Percentiles rank a stretch among this genome's conserved stretches.
These are phyloP conservation scores for Dicentrarchus labrax DNA, from an alignment of 2,113 vertebrate genomes.

Conservation along the genomic window DNA sequence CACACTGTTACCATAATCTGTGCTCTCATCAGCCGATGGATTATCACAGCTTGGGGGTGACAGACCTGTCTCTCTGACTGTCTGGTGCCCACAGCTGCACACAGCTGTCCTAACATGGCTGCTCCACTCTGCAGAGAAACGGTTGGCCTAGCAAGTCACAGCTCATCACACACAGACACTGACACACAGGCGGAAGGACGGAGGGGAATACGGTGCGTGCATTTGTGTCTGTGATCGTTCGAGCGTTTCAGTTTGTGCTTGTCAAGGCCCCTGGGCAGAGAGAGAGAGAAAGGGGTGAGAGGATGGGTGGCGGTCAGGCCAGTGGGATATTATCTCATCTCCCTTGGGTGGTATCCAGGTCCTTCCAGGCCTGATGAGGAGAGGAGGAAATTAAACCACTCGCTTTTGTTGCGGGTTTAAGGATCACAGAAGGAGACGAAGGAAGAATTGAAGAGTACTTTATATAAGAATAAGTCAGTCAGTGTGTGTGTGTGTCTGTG, in stretches of 20 bases:
- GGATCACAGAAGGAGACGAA: conserved; percentile 50
- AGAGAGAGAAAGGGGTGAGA: conserved; percentile 39
- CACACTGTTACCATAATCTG: conserved; percentile 23
- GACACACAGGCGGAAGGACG: conserved; percentile 55
- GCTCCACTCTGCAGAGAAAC: conserved; percentile 42
- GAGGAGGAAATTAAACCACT: conserved; percentile 79
- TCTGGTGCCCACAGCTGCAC: conserved; percentile 61
- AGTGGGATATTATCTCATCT: conserved; percentile 78
- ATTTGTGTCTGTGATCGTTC: conserved; percentile 60
- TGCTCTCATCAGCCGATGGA: conserved; percentile 38
- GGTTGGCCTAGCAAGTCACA: conserved; percentile 57
- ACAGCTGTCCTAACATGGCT: conserved; percentile 72
- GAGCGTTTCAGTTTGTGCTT: conserved; percentile 65
- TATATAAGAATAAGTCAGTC: conserved; percentile 49
- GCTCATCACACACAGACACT: conserved; percentile 74
- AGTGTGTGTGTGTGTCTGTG: conserved; percentile 13
- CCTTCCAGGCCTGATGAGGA: conserved; percentile 61
- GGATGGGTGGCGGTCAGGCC: conserved; percentile 65
- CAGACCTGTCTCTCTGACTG: conserved; percentile 12
- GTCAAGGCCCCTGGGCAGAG: conserved; percentile 60
- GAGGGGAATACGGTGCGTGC: conserved; percentile 48
- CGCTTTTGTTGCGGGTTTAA: conserved; percentile 74
- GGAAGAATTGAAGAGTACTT: conserved; percentile 29
- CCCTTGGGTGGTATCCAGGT: conserved; percentile 75
- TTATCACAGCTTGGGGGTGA: conserved; percentile 41